Conservation (phyloP, 2,797 vertebrate species). For the Odontamblyopus rebecca region DNA sequence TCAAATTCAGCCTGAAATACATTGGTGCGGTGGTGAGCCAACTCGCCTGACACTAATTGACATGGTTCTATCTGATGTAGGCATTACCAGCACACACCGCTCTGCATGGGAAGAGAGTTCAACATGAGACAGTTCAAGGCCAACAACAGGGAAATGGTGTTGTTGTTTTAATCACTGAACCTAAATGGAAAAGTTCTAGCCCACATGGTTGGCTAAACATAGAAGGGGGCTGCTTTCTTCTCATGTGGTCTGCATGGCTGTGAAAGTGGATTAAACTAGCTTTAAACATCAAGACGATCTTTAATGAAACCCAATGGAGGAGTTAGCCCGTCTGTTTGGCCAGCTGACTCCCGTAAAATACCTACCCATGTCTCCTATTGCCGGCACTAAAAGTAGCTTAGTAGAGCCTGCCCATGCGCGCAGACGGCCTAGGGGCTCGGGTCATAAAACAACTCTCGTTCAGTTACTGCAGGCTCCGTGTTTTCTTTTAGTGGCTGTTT, state of each 20-base stretch:
- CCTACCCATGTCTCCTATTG: conserved; percentile 62
- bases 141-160: conserved; percentile 24
- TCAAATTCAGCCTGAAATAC: conserved; percentile 11
- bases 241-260: conserved; percentile 62
- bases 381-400: conserved; percentile 61
- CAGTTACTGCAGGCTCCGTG: neutral
- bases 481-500: conserved; percentile 5
- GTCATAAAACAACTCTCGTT: conserved; percentile 19
- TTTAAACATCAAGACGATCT: conserved; percentile 72
- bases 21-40: conserved; percentile 5
- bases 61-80: conserved; percentile 32
- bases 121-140: conserved; percentile 25
- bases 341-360: conserved; percentile 74
- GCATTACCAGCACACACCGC: conserved; percentile 8
- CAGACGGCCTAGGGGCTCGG: conserved; percentile 19
- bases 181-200: conserved; percentile 52
- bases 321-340: conserved; percentile 72
- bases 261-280: conserved; percentile 77
- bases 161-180: conserved; percentile 60
- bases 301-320: conserved; percentile 76
- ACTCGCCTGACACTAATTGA: conserved; percentile 40
- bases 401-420: conserved; percentile 42
- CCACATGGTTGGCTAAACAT: conserved; percentile 65
- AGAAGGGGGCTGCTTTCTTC: conserved; percentile 49
- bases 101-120: conserved; percentile 3